Percentiles rank a stretch among this genome's conserved stretches.
Evolutionary conservation across 2,888 invertebrate species (phyloP).

Genomic region (Apotomis capreana): DNA sequence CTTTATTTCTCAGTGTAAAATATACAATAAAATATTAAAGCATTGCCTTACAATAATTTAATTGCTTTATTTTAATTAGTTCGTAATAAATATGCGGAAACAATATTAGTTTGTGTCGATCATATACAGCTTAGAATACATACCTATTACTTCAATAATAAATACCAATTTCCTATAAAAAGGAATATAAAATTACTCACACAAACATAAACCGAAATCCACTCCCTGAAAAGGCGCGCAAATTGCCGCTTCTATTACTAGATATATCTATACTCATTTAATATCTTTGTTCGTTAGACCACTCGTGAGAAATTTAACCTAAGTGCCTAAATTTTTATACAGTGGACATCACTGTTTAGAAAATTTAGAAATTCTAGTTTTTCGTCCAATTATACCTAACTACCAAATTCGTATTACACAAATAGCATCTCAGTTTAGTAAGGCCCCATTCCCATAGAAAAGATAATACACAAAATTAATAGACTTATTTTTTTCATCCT

Average conservation of each 20-base stretch:
- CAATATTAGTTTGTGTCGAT: slow-evolving; percentile 14
- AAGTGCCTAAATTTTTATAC: neutral
- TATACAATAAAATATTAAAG: slow-evolving; percentile 51
- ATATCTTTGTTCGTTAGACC: slow-evolving; percentile 14
- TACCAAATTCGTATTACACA: slow-evolving; percentile 18
- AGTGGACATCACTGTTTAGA: neutral
- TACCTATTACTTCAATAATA: slow-evolving; percentile 14
- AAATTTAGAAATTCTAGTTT: neutral
- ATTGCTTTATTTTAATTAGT: slow-evolving; percentile 28
- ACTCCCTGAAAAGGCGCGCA: slow-evolving; percentile 5
- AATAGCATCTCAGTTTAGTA: slow-evolving; percentile 22
- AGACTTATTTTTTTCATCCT: neutral
- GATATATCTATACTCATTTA: slow-evolving; percentile 18
- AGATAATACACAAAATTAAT: slow-evolving; percentile 10
- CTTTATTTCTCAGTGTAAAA: slow-evolving; percentile 38
- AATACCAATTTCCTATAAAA: neutral
- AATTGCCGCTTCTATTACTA: slow-evolving; percentile 6
- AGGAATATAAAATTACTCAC: slow-evolving; percentile 5
- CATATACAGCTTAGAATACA: slow-evolving; percentile 8
- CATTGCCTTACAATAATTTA: slow-evolving; percentile 47
- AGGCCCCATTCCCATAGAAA: slow-evolving; percentile 24
- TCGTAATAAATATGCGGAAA: slow-evolving; percentile 14
- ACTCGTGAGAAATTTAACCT: slow-evolving; percentile 17
- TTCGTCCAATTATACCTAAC: neutral
- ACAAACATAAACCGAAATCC: neutral